A percentile compares a stretch with the other conserved stretches of the same genome.
Evolutionary conservation across 2,113 vertebrate species (phyloP).

Genomic region (Carlito syrichta): DNA sequence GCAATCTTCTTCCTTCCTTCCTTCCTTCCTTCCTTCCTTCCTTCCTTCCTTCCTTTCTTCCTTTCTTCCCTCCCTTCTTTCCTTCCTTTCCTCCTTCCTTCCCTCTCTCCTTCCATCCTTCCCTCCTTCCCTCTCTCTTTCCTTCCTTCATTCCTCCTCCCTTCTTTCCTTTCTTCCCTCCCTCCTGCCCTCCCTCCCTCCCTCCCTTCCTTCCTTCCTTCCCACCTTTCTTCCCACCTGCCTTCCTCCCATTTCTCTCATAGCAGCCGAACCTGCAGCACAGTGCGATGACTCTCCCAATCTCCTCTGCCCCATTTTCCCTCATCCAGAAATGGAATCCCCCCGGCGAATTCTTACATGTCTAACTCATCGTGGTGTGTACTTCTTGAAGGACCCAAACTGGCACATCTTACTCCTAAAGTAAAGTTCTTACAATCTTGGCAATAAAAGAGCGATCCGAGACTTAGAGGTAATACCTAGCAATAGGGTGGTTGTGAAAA

Average conservation of each 20-base stretch:
- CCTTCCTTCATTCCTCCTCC: not conserved
- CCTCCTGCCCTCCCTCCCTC: not conserved
- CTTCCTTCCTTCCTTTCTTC: not conserved
- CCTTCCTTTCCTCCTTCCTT: not conserved
- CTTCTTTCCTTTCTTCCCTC: accelerated
- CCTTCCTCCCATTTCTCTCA: not conserved
- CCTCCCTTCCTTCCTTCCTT: not conserved
- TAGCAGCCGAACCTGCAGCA: not conserved
- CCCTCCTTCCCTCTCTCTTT: not conserved
- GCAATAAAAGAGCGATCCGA: not conserved
- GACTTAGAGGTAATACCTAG: not conserved
- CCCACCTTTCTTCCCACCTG: not conserved
- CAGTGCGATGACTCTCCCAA: not conserved
- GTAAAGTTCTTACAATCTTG: not conserved
- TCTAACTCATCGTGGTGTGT: not conserved
- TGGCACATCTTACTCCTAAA: not conserved
- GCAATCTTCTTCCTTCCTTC: not conserved
- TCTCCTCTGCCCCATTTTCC: not conserved
- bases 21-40: not conserved
- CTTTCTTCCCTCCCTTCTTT: not conserved
- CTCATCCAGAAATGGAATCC: not conserved
- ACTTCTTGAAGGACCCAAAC: not conserved
- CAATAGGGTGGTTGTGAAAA: not conserved
- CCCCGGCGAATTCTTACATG: not conserved
- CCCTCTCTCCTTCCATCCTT: not conserved